Percentiles rank a stretch among this genome's conserved stretches.
phyloP scores from a whole-genome alignment of 1,140 invertebrate genomes.

The Drosophila paulistorum region DNA sequence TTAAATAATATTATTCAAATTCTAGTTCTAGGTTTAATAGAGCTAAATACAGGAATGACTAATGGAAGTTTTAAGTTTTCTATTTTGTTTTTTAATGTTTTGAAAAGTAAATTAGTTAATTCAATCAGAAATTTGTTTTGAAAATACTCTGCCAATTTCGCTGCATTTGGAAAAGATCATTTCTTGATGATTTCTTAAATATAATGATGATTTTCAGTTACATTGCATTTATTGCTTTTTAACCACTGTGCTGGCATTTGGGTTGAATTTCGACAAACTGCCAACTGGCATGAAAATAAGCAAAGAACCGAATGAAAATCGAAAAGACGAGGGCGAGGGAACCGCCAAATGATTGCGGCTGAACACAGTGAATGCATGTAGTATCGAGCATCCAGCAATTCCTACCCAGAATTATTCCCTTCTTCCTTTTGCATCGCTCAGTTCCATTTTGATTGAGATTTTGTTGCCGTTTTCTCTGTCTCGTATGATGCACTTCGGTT shows the following conservation, averaged over 20 bases:
- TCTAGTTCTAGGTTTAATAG: too few species aligned
- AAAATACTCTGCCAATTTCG: too few species aligned
- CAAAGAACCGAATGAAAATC: slow-evolving; percentile 27
- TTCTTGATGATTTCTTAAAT: too few species aligned
- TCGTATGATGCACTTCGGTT: slow-evolving; percentile 30
- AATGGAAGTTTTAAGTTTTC: too few species aligned
- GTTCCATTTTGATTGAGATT: slow-evolving; percentile 3
- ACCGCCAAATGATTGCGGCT: slow-evolving; percentile 76
- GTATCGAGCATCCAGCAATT: slow-evolving; percentile 30
- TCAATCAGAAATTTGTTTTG: too few species aligned
- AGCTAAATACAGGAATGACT: too few species aligned
- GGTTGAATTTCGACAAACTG: slow-evolving; percentile 70
- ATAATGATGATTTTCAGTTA: too few species aligned
- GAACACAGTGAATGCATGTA: slow-evolving; percentile 40
- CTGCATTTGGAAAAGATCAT: too few species aligned
- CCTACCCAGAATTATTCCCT: slow-evolving; percentile 13
- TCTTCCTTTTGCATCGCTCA: not conserved
- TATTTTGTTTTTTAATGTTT: too few species aligned
- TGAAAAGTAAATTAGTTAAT: too few species aligned
- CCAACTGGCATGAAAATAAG: slow-evolving; percentile 76
- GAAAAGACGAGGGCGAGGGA: too few species aligned
- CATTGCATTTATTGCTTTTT: not conserved
- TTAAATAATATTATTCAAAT: too few species aligned
- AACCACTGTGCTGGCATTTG: slow-evolving; percentile 49
- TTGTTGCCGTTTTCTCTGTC: slow-evolving; percentile 3